phyloP scores from a whole-genome alignment of 2,113 vertebrate genomes.

The Melanerpes aurifrons region DNA sequence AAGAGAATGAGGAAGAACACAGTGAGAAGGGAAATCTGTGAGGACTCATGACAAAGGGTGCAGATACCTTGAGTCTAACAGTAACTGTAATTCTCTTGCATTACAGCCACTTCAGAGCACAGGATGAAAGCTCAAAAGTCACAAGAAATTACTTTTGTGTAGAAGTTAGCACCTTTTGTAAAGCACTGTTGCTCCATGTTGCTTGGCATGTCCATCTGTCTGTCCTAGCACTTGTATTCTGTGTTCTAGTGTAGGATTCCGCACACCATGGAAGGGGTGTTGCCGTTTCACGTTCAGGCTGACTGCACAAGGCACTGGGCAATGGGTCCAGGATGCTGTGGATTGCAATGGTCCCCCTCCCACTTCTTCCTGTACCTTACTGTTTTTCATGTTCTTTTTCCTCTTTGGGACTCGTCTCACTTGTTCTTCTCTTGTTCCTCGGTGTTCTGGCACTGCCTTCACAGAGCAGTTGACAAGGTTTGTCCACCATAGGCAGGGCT shows the following conservation, averaged over 20 bases:
- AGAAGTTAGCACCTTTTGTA: background rate
- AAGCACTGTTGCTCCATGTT: background rate
- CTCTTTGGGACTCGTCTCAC: background rate
- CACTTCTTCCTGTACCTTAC: background rate
- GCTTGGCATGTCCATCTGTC: background rate
- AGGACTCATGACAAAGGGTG: background rate
- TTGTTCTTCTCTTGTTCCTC: background rate
- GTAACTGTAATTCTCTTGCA: background rate
- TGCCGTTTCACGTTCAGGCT: background rate
- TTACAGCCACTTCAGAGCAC: background rate
- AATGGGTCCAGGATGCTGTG: background rate
- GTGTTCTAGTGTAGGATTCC: background rate
- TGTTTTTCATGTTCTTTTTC: background rate
- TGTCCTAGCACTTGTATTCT: background rate
- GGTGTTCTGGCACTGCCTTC: background rate
- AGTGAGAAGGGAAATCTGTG: background rate
- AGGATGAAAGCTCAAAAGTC: background rate
- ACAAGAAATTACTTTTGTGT: background rate
- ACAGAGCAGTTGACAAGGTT: background rate
- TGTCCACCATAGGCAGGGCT: background rate
- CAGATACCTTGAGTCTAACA: background rate
- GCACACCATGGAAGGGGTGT: fast-evolving
- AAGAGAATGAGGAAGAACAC: background rate
- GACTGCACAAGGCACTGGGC: background rate
- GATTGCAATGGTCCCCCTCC: background rate